Evolutionary conservation across 2,888 invertebrate species (phyloP).

Genomic region (Fragum sueziense): DNA sequence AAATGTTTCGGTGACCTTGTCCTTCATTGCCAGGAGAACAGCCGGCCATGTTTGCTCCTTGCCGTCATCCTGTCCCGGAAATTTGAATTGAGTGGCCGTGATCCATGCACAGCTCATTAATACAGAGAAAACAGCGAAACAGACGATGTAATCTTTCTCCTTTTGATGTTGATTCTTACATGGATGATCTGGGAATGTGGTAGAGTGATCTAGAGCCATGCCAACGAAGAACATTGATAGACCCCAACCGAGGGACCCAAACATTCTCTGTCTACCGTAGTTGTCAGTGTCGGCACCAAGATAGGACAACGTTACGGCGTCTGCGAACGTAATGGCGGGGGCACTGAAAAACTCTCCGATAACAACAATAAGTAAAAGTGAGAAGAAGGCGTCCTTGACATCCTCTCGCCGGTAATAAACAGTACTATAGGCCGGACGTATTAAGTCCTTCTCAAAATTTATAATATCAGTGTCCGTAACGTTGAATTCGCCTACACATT

Average conservation of each 20-base stretch:
- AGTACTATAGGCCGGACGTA: constrained; percentile 92
- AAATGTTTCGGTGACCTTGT: constrained; percentile 72
- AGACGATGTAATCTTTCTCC: constrained; percentile 99
- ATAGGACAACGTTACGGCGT: constrained; percentile 85
- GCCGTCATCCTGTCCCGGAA: constrained; percentile 80
- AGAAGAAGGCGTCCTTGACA: constrained; percentile 97
- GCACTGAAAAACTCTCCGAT: constrained; percentile 99
- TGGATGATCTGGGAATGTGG: constrained; percentile 96
- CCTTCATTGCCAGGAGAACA: constrained; percentile 74
- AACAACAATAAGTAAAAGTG: constrained; percentile 94
- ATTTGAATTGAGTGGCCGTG: constrained; percentile 93
- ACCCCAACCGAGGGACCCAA: constrained; percentile 98
- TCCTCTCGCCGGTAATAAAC: constrained; percentile 94
- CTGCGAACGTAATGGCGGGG: constrained; percentile 94
- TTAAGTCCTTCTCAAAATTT: constrained; percentile 46
- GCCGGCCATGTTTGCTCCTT: constrained; percentile 72
- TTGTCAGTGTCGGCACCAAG: constrained; percentile 90
- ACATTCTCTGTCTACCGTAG: constrained; percentile 98
- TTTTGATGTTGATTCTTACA: constrained; percentile 91
- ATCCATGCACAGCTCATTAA: constrained; percentile 97
- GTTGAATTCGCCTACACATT: constrained; percentile 89
- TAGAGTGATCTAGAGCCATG: constrained; percentile 93
- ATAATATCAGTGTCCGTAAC: constrained; percentile 81
- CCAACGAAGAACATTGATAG: constrained; percentile 99
- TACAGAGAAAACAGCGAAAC: constrained; percentile 98